Base-by-base conservation (phyloP, 2,797 vertebrate genomes). In the Lutra lutra region DNA sequence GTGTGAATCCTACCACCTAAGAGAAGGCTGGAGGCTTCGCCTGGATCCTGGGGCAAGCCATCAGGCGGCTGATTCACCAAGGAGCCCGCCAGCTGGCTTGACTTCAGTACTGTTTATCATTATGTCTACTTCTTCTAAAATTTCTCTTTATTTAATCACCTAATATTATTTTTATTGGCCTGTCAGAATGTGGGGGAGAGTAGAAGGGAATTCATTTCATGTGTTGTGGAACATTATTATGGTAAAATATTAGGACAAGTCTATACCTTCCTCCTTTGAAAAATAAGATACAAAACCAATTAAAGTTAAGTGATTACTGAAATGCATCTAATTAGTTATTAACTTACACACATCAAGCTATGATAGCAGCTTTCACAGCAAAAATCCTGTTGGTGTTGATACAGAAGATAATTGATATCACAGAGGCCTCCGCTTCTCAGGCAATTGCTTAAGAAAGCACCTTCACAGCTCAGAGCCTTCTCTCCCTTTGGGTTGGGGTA, bases 1-100 rank as follows among this genome's bases (percentile, higher is more conserved):
- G 77, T 80, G 86, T 93, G 96, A 97, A 38, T 97, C 94, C 94
- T 97, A 95, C 98, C 38, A 83, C 96, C 96, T 97, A 98, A 97
- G 85, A 1, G 96, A 95, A 98, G 97, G 98, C 99, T 99, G 98
- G 95, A 98, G 98, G 98, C 99, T 97, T 98, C 95, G 97, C 98
- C 98, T 96, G 84, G 97, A 93, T 98, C 98, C 98, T 92, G 62
- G 96, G 98, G 97, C 97, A 93, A 98, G 96, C 98, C 98, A 98
- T 98, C 98, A 99, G 99, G 99, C 99, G 98, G 98, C 98, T 97
- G 95, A 98, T 99, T 98, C 99, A 99, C 98, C 97, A 97, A 98
- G 98, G 98, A 99, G 98, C 94, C 97, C 60, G 95, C 98, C 99
- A 99, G 99, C 99, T 99, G 99, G 99, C 98, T 99, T 97, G 98